These are phyloP conservation scores for Epizoanthus scotinus DNA, from an alignment of 92 coral and sea anemone species.

Conservation along the genomic window DNA sequence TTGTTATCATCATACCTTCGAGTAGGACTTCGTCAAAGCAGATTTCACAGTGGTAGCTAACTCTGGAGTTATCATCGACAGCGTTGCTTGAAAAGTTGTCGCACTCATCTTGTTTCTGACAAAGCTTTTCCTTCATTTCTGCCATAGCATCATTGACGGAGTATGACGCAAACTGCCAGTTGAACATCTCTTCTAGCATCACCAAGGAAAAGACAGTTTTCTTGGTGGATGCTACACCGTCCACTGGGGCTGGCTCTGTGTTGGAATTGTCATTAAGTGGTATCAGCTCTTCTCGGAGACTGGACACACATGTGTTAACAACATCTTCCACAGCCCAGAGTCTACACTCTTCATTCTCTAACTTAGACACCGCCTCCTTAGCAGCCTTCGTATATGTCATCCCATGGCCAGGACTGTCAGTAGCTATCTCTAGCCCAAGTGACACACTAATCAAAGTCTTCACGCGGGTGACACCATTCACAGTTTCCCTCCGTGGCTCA, in stretches of 20 bases:
- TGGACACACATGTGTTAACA: constrained; percentile 30
- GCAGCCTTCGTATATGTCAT: neutral
- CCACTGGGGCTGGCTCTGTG: neutral
- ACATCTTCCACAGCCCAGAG: constrained; percentile 43
- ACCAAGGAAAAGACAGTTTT: constrained; percentile 8
- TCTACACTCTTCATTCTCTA: neutral
- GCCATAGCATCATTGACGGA: constrained; percentile 42
- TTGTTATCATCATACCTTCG: neutral
- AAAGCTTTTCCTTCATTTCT: constrained; percentile 34
- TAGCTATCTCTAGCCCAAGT: neutral
- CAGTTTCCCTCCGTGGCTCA: constrained; percentile 7
- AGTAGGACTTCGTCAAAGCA: constrained; percentile 41
- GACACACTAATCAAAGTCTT: constrained; percentile 16
- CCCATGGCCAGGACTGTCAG: neutral
- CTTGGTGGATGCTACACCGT: neutral
- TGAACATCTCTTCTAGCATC: constrained; percentile 46
- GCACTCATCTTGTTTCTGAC: neutral
- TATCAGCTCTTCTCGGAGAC: constrained; percentile 6
- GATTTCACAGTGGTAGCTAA: constrained; percentile 46
- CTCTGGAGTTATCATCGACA: neutral
- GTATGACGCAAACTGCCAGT: constrained; percentile 47
- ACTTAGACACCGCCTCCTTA: constrained; percentile 27
- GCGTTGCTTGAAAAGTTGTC: neutral
- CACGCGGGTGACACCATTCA: neutral
- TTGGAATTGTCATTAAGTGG: neutral